phyloP scores from a whole-genome alignment of 2,797 vertebrate genomes.

The Mus caroli region DNA sequence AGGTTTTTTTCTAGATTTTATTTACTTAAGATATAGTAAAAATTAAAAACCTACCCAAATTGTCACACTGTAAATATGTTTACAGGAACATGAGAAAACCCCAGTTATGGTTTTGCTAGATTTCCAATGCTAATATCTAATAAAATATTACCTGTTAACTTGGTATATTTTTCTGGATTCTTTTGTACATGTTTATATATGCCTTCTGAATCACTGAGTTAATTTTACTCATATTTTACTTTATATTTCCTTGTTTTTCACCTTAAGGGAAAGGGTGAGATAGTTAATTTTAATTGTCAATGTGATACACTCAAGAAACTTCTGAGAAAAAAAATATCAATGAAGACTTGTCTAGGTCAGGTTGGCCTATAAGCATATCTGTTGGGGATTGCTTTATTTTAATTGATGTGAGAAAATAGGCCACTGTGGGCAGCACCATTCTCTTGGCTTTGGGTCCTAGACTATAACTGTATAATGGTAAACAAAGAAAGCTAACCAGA shows the following conservation, averaged over 20 bases:
- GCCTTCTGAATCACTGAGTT: not conserved
- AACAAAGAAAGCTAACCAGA: not conserved
- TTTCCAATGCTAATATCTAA: not conserved
- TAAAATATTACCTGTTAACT: not conserved
- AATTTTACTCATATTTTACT: not conserved
- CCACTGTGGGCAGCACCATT: not conserved
- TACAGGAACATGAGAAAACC: not conserved
- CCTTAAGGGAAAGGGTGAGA: not conserved
- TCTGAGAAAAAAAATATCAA: not conserved
- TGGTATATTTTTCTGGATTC: not conserved
- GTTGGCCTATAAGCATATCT: not conserved
- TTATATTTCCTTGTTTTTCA: not conserved
- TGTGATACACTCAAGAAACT: not conserved
- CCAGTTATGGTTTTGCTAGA: not conserved
- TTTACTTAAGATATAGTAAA: slow-evolving; percentile 49
- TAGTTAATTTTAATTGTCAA: not conserved
- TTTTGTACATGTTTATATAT: not conserved
- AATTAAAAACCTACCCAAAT: not conserved
- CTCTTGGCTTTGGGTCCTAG: not conserved
- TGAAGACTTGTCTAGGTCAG: not conserved
- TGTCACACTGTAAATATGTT: not conserved
- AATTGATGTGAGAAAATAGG: not conserved
- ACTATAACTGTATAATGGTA: not conserved
- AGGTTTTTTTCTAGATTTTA: not conserved
- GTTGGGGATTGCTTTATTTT: not conserved